Base-by-base conservation (phyloP, 1,140 invertebrate species). In the Drosophila tristis region DNA sequence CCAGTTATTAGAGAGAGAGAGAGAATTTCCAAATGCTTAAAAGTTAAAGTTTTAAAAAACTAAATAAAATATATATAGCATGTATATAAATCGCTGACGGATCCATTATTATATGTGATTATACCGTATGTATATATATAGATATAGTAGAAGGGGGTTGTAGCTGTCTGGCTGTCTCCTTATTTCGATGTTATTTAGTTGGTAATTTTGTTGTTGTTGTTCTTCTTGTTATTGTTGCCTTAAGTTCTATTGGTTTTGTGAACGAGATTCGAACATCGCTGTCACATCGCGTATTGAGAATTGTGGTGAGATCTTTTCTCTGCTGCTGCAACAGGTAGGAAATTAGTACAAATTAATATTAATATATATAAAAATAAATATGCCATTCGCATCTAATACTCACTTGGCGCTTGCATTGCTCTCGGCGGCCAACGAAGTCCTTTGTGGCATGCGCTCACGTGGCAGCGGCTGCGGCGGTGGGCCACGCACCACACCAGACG, bases 271-370 rank as follows among this genome's bases (percentile, higher is more conserved):
- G 91, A 96, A 96, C 79, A 96, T 94, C 45, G 96, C 95, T 63
- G 96, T 95, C 94, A 96, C 96, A 90, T 96, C 95, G 81, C 95
- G 94, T 85, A 96, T 96, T 84, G 95, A 95, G 91, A 94, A 95
- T 45, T 95, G 94, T 20, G 95, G 94, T 60, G 95, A 94, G 76
- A 94, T 91, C 90, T 94, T 94, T 75, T 95, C 94, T 92, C 94
- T 94, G 54, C 79, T 87, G 91, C 95, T 95, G 92, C 20, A 92
- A 93, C 61, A 59, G 90, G 92, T 58, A 31, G 31, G 31, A 64
- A 20, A 54, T 16, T 20, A 1, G 20, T 20, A 25, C 23, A 25
- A 42, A 48, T 42, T 15, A 25, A 31, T n/a, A 54, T 65, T 56
- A 74, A 20, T 58, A 55, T 5, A 4, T 11, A 0, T 25, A 35